Conservation (phyloP, 2,797 vertebrate species). For the Galagoides demidoff region DNA sequence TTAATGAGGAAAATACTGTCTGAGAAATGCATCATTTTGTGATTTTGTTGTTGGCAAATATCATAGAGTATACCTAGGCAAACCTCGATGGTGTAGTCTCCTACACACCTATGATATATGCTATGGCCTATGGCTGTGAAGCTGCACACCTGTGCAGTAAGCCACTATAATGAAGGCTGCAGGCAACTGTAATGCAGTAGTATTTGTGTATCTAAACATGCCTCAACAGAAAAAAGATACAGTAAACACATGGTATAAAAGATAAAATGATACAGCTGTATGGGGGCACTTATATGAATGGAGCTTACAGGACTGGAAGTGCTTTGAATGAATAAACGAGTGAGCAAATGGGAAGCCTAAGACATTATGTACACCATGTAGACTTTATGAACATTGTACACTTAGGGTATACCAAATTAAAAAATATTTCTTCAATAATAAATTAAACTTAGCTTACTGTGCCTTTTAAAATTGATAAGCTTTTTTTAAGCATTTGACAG, state of each 20-base stretch:
- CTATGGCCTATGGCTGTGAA: not conserved
- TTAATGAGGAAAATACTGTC: not conserved
- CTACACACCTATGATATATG: not conserved
- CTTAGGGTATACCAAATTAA: not conserved
- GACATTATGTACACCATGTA: not conserved
- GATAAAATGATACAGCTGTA: not conserved
- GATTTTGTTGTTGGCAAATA: not conserved
- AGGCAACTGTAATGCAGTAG: not conserved
- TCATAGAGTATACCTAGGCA: not conserved
- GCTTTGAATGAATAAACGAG: not conserved
- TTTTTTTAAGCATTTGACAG: not conserved
- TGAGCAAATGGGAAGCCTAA: not conserved
- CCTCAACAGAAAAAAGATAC: not conserved
- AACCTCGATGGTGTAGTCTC: not conserved
- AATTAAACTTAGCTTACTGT: not conserved
- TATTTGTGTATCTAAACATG: not conserved
- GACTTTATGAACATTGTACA: not conserved
- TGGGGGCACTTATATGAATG: not conserved
- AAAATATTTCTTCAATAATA: not conserved
- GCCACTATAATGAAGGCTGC: not conserved
- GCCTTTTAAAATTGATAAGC: not conserved
- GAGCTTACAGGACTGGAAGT: not conserved
- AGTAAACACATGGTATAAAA: not conserved
- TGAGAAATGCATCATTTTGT: not conserved
- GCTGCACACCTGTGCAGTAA: not conserved